Conservation (phyloP, 2,113 vertebrate species). For the Camelus dromedarius region DNA sequence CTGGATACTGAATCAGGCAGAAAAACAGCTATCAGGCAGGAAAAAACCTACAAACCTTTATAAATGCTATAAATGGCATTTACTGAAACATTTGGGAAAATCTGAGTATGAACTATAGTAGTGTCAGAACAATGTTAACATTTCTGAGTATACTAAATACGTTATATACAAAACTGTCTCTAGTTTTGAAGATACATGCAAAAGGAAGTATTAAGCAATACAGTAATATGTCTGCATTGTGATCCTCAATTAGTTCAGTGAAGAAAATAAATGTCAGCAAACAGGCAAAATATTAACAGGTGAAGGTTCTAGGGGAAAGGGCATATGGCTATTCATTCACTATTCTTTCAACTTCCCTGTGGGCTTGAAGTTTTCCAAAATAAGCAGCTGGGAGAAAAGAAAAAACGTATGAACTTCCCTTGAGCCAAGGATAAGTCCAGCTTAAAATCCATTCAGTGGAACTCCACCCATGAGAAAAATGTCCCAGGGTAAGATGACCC, state of each 20-base stretch:
- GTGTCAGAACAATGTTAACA: background rate
- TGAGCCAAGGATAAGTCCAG: background rate
- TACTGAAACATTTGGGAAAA: background rate
- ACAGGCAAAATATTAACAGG: conserved; percentile 34
- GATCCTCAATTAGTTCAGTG: background rate
- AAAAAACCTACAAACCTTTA: background rate
- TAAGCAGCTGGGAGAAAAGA: background rate
- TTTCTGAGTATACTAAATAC: background rate
- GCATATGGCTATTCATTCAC: background rate
- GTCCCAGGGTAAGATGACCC: background rate
- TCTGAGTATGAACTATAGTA: background rate
- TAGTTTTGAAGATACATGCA: background rate
- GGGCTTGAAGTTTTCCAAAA: background rate
- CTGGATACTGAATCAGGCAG: background rate
- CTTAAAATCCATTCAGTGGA: background rate
- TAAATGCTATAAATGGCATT: background rate
- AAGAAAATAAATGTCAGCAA: conserved; percentile 40
- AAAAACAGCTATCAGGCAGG: background rate
- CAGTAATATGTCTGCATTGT: background rate
- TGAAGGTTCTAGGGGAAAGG: background rate
- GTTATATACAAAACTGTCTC: background rate
- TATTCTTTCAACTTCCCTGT: background rate
- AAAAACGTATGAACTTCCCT: background rate
- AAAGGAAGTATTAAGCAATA: background rate
- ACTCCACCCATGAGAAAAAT: background rate